Base-by-base conservation (phyloP, 2,113 vertebrate genomes). In the Pandion haliaetus region DNA sequence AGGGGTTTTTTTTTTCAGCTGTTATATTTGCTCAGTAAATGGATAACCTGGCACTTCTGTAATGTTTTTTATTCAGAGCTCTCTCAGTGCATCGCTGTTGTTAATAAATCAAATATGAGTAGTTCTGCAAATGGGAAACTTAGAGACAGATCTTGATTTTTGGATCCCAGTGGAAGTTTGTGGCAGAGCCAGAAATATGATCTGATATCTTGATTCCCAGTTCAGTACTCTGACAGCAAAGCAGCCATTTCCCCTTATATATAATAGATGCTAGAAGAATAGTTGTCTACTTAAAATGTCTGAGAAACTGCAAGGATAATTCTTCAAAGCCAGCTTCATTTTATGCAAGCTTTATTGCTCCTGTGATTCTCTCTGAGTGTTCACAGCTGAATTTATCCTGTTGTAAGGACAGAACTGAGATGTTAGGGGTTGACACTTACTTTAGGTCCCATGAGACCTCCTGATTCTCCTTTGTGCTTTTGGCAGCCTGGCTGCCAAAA, bases 71-170 rank as follows among this genome's bases (percentile, higher is more conserved):
- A 4, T 79, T 78, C 24, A 19, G 87, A 87, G 36, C 57, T 38
- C 21, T 87, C 32, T 88, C 34, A 34, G 70, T 87, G 40, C 31
- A 40, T 63, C 91, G 25, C 83, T 88, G 79, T 82, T 61, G 83
- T 82, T 90, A 90, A 90, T 93, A 93, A 95, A 87, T 93, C 58
- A 90, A 85, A 71, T 55, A 38, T 76, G 52, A 57, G 31, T 78
- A 65, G 34, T 87, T 84, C 44, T 87, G 34, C 78, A 82, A 84
- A 79, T 93, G 73, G 36, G 24, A 54, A 88, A 40, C 36, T 63
- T 72, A 26, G 57, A 88, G 74, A 38, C 38, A 49, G 45, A 52
- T 65, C 44, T 91, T 91, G 52, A 40, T 44, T 89, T 85, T 95
- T 91, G 36, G 2, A 13, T 93, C 70, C 82, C 70, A 42, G 52